Base-by-base conservation (phyloP, 2,797 vertebrate genomes). In the Malacoctenus gilli region DNA sequence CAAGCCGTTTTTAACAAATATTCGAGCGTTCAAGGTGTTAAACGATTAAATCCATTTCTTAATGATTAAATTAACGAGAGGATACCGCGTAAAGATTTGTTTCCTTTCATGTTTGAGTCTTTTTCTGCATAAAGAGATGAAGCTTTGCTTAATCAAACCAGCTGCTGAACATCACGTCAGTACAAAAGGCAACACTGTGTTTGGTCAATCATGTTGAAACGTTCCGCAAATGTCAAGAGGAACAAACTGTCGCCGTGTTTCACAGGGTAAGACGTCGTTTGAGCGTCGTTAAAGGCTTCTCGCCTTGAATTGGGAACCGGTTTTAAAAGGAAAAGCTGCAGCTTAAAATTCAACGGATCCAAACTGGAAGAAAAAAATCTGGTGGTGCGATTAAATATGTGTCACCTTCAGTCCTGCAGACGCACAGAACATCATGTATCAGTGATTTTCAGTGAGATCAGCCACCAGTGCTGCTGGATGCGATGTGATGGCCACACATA, bases 241-340 rank as follows among this genome's bases (percentile, higher is more conserved):
- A n/a, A 16, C 21, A 52, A 2, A 36, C 35, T 56, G 46, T 44
- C 55, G 36, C 36, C 20, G 16, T 47, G 4, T 68, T 25, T 44
- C 30, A 59, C 20, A 5, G 2, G 8, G n/a, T 55, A 59, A 34
- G 49, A 66, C 74, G 28, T 1, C 4, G 37, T 51, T 65, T 56
- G 43, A 61, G n/a, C n/a, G n/a, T n/a, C 52, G 43, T 47, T 23
- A 18, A 7, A 5, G 5, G 40, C 39, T 37, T 65, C 57, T 53
- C 28, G 11, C 13, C 1, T 59, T 42, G 9, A 69, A 63, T 58
- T 55, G 20, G n/a, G 21, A 65, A 49, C 18, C 40, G 20, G 16
- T 53, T n/a, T n/a, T n/a, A n/a, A n/a, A n/a, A n/a, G n/a, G n/a
- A n/a, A n/a, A n/a, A n/a, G n/a, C n/a, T n/a, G n/a, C n/a, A n/a